Base-by-base conservation (phyloP, 2,113 vertebrate genomes). In the Crotalus helleri region DNA sequence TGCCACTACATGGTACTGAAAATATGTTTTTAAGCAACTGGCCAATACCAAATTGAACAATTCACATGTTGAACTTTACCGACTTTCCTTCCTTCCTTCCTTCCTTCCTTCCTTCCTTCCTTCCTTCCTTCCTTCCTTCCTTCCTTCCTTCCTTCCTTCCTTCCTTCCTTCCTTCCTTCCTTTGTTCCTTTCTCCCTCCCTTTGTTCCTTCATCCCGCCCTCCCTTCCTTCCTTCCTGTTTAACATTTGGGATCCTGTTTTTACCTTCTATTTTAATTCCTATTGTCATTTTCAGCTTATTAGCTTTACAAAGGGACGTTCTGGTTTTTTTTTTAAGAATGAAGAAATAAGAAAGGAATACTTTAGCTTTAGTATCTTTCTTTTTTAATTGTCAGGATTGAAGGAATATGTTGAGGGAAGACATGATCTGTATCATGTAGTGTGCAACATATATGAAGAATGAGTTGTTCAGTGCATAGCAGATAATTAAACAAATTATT, bases 401-500 rank as follows among this genome's bases (percentile, higher is more conserved):
- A 91, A 94, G 92, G n/a, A 92, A 2, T 11, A 81, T 0, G 39
- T n/a, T 55, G 90, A 90, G 8, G 57, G 55, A 90, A 8, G 58
- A 85, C 5, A 39, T 85, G 51, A 88, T 81, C 17, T 21, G 33
- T 9, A 21, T 81, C 6, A 2, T 92, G 61, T 11, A 91, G 39
- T 6, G 95, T 74, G 91, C 95, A 74, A 19, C 21, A 92, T 93
- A 88, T 5, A 91, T 2, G 69, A 12, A 51, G 61, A 91, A 91
- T 0, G 92, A 57, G 85, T 26, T 90, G 91, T 44, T 19, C 95
- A 95, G 91, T 93, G 89, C 93, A 6, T 0, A 93, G 24, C 49
- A 91, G 0, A 55, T 94, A 93, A 94, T 61, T 91, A 44, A 90
- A 96, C 51, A 94, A 95, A 92, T 61, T 29, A 94, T 81, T 33